Conservation (phyloP, 2,113 vertebrate species). For the Excalfactoria chinensis region DNA sequence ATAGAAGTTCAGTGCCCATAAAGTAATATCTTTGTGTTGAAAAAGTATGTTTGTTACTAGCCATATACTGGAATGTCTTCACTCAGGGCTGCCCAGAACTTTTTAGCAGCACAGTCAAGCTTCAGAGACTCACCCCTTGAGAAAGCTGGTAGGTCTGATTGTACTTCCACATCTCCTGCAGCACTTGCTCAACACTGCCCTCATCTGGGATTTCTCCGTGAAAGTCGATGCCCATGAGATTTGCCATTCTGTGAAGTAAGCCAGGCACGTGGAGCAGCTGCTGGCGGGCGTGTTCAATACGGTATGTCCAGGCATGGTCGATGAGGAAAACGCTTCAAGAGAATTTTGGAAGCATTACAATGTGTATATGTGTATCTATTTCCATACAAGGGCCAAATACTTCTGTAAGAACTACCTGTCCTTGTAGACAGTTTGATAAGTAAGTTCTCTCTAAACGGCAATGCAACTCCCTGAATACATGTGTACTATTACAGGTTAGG, state of each 20-base stretch:
- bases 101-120: not conserved
- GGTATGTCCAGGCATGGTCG: constrained; percentile 96
- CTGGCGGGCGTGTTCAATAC: constrained; percentile 77
- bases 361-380: rapidly evolving
- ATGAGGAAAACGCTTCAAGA: constrained; percentile 88
- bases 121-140: constrained; percentile 83
- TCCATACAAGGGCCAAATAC: rapidly evolving
- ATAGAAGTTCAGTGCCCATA: not conserved
- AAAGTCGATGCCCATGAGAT: constrained; percentile 88
- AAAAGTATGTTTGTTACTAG: not conserved
- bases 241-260: constrained; percentile 89
- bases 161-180: constrained; percentile 95
- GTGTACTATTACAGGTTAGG: not conserved
- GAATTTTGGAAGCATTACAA: not conserved
- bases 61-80: rapidly evolving
- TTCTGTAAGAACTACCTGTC: rapidly evolving
- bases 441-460: not conserved
- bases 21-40: not conserved
- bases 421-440: not conserved
- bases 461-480: not conserved
- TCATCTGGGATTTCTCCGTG: constrained; percentile 87
- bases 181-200: constrained; percentile 80
- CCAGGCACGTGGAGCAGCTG: constrained; percentile 88
- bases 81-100: not conserved
- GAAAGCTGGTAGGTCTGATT: constrained; percentile 95